These are phyloP conservation scores for Drosophila busckii DNA, from an alignment of 1,140 invertebrate species.

Conservation along the genomic window DNA sequence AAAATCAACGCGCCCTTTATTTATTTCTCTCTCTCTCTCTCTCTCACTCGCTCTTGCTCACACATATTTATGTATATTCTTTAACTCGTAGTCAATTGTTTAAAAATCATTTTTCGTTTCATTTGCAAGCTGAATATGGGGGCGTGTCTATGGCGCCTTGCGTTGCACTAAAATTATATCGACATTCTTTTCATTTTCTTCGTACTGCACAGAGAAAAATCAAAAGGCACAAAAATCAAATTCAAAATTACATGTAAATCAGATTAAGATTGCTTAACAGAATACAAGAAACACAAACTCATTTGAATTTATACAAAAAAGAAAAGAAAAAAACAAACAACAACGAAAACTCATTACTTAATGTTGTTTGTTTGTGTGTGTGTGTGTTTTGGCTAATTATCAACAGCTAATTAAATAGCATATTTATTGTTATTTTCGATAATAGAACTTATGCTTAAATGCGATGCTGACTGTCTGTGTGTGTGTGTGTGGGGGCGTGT, in stretches of 20 bases:
- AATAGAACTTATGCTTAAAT: conserved; percentile 33
- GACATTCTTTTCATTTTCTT: conserved; percentile 59
- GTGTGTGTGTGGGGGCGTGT: conserved; percentile 5
- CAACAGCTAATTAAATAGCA: conserved; percentile 14
- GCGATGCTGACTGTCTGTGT: no score
- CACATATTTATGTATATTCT: no score
- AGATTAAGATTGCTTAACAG: conserved; percentile 13
- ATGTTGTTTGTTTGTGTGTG: conserved; percentile 19
- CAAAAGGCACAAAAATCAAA: conserved; percentile 31
- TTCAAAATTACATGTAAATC: conserved; percentile 16
- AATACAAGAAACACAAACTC: no score
- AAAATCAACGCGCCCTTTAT: conserved; percentile 25
- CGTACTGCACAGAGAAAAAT: conserved; percentile 28
- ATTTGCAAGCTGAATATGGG: conserved; percentile 44
- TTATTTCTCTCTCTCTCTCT: conserved; percentile 18
- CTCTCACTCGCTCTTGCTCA: conserved; percentile 8
- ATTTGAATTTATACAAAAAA: no score
- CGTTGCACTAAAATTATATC: conserved; percentile 71
- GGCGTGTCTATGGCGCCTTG: conserved; percentile 23
- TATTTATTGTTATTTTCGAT: conserved; percentile 29
- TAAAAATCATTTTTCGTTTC: conserved; percentile 39
- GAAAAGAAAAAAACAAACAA: conserved; percentile 16
- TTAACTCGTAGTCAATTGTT: conserved; percentile 62
- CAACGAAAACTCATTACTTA: conserved; percentile 7
- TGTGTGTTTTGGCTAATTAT: conserved; percentile 25